Conservation (phyloP, 2,797 vertebrate genomes). For the Alectoris magna region DNA sequence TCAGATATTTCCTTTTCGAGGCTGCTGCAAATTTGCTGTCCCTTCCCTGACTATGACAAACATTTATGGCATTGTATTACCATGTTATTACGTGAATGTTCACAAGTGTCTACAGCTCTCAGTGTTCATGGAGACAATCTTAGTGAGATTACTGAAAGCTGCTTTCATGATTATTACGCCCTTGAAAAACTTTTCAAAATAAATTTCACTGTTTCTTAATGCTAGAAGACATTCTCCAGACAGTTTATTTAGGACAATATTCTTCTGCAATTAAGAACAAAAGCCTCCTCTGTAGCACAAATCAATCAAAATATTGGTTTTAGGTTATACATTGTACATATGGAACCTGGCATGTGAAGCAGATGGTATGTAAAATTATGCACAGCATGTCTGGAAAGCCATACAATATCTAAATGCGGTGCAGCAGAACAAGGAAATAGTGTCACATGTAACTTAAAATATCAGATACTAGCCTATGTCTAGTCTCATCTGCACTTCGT, state of each 20-base stretch:
- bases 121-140: neutral
- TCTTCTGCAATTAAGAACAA: conserved; percentile 62
- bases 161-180: neutral
- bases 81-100: neutral
- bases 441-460: conserved; percentile 21
- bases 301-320: conserved; percentile 72
- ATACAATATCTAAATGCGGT: conserved; percentile 50
- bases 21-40: neutral
- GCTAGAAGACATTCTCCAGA: neutral
- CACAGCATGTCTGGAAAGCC: conserved; percentile 58
- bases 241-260: conserved; percentile 19
- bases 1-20: neutral
- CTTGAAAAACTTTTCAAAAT: neutral
- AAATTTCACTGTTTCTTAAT: neutral
- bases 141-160: neutral
- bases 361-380: conserved; percentile 72
- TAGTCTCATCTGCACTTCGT: neutral
- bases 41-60: neutral
- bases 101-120: neutral
- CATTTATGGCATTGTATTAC: neutral
- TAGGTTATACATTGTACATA: conserved; percentile 65
- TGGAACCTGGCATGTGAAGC: conserved; percentile 70
- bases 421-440: conserved; percentile 6
- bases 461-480: conserved; percentile 32
- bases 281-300: conserved; percentile 56